Base-by-base conservation (phyloP, 1,140 invertebrate species). In the Aphis craccivora region DNA sequence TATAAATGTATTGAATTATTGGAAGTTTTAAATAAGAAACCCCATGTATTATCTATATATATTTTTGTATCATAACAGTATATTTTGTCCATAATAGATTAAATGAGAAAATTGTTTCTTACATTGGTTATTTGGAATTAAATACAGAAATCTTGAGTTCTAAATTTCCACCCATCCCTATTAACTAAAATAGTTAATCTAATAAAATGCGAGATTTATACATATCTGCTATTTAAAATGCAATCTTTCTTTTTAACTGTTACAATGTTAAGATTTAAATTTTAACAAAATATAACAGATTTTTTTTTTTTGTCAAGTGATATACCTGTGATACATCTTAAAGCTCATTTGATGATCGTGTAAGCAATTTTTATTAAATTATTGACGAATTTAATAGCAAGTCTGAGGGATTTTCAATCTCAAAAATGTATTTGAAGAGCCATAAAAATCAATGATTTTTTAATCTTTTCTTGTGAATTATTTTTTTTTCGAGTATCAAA, bases 331-430 rank as follows among this genome's bases (percentile, higher is more conserved):
- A 93, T 93, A 93, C 91, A 93, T 84, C 37, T 51, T 84, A 84
- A 53, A 93, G 91, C 91, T 93, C 81, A 93, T 93, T 93, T 91
- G 45, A 83, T 91, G 76, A 91, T 83, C 76, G 25, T 93, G 35
- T 86, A 84, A 93, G 91, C 91, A 93, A 93, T 93, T 84, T 93
- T 93, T 93, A 51, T 92, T 92, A 92, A 83, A 92, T 92, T 84
- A 92, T 35, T 83, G 91, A 93, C 81, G 48, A 93, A 93, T 93
- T 93, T 86, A 93, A 84, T 84, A 55, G 81, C 91, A 83, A 93
- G 91, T 83, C 91, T 93, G 91, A 93, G 91, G 91, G 91, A 93
- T 93, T 93, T 93, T 84, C 9, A 93, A 93, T 93, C 91, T 93
- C 91, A 93, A 93, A 84, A 37, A 76, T 43, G 37, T 86, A 53